Base-by-base conservation (phyloP, 1,140 invertebrate species). In the Sesamia nonagrioides region DNA sequence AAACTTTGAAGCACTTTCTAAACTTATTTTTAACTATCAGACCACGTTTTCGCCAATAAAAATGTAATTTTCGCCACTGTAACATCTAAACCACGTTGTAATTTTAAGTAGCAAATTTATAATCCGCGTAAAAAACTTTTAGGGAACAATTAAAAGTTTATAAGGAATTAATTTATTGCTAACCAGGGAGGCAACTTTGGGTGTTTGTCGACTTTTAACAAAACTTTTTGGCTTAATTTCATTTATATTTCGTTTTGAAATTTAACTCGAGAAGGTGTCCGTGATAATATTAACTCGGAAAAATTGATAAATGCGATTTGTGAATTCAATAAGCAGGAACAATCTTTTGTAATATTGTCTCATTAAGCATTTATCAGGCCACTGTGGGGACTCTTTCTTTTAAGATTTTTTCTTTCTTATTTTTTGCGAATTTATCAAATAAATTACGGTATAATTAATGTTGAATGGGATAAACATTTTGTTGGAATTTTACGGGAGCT, bases 141-240 rank as follows among this genome's bases (percentile, higher is more conserved):
- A 63, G 18, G 73, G 73, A 50, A 75, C 50, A 63, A 75, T 60
- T 74, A 74, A 58, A 74, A 74, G 17, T 74, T 74, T 37, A 50
- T n/a, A 52, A 63, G 61, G 18, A 42, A 63, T 75, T 75, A 75
- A 75, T 75, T 75, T 75, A 75, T 75, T 75, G 18, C 73, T 52
- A 63, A 63, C 73, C 42, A 52, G 73, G 45, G 54, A 40, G 6
- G 18, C 45, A 75, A 75, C 58, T 75, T 63, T 11, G 21, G 13
- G 27, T 48, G 56, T 63, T 75, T 75, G 73, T 75, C 58, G 56
- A 61, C 42, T 75, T 61, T 75, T 37, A 66, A 63, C 40, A 21
- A 61, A 75, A 75, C 21, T 75, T 75, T 75, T 2, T 50, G 56
- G 21, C 73, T 63, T 50, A 75, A 75, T 75, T 75, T 75, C 40